These are phyloP conservation scores for Porphyrio hochstetteri DNA, from an alignment of 2,113 vertebrate species.

Conservation along the genomic window DNA sequence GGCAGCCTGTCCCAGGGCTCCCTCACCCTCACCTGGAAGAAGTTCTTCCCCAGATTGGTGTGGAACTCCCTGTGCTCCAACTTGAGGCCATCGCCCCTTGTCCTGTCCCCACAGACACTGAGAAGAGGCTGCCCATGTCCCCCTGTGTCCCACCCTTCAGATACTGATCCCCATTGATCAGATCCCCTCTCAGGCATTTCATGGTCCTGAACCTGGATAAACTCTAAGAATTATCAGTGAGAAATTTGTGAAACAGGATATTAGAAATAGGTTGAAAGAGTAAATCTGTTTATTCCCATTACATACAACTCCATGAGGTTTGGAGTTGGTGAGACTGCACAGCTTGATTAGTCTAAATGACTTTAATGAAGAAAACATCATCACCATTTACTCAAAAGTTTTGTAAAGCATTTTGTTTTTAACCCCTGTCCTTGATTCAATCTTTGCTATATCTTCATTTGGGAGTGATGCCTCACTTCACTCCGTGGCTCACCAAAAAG, in stretches of 20 bases:
- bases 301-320: accelerated
- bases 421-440: accelerated
- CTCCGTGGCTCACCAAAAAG: background rate
- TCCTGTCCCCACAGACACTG: too few species aligned
- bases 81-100: too few species aligned
- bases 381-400: background rate
- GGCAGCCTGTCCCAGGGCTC: too few species aligned
- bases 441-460: background rate
- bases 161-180: too few species aligned
- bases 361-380: background rate
- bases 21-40: too few species aligned
- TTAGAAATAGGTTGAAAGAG: background rate
- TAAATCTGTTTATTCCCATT: background rate
- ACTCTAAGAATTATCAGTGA: background rate
- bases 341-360: background rate
- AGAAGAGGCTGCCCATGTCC: too few species aligned
- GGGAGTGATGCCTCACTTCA: background rate
- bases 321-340: background rate
- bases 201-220: background rate
- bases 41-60: too few species aligned
- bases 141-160: too few species aligned
- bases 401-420: background rate
- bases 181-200: background rate
- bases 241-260: background rate
- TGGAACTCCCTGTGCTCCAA: too few species aligned